Base-by-base conservation (phyloP, 2,888 invertebrate species). In the Abrostola triplasia region DNA sequence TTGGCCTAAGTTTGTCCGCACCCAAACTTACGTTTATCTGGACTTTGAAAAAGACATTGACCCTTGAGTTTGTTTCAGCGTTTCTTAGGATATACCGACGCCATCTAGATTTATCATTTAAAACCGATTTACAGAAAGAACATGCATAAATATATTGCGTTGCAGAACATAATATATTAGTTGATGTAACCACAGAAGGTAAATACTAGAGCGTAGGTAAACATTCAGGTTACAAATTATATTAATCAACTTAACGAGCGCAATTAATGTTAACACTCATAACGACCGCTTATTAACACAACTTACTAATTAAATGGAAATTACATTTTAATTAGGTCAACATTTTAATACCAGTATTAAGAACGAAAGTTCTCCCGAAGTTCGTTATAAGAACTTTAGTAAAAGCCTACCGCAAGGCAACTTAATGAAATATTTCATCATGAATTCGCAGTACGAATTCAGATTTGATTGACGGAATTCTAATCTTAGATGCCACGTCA, bases 391-490 rank as follows among this genome's bases (percentile, higher is more conserved):
- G 35, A 59, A 62, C 8, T 58, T 58, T 40, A 36, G 36, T 9
- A 24, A 35, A 63, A 58, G 24, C 38, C 35, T 36, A 11, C 7
- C 11, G 5, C 37, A 58, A 55, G 9, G 5, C 37, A 58, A 55
- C 37, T 59, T 64, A 24, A 54, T 52, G 48, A 62, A 44, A 63
- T 58, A 62, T 71, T 58, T 56, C 36, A 61, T 35, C 40, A 47
- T 9, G 35, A n/a, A 10, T 41, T 40, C 41, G n/a, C 42, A 44
- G 44, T 35, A 44, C 24, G 38, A 12, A 24, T 49, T 59, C 7
- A 7, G 44, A 8, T 48, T 69, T 66, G 56, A 64, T 64, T 73
- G 60, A 50, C 24, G 49, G 24, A 35, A 55, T 53, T 50, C 57
- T 42, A 48, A 59, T 55, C 42, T 50, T 59, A 64, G 36, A 7